A percentile compares a stretch with the other conserved stretches of the same genome.
Evolutionary conservation across 2,113 vertebrate species (phyloP).

Genomic region (Gymnocephalus cernua): DNA sequence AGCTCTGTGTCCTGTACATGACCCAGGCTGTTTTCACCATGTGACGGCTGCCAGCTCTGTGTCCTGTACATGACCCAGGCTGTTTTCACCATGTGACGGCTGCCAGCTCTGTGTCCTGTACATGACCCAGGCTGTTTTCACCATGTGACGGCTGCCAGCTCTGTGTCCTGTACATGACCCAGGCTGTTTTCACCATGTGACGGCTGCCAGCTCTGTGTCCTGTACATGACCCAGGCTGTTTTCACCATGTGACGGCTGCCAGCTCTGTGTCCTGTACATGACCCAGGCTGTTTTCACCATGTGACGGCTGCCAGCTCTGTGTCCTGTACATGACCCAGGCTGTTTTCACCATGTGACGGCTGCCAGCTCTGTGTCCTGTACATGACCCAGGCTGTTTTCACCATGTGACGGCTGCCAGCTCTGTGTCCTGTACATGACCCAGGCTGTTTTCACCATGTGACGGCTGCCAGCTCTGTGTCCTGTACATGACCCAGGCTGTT

Average conservation of each 20-base stretch:
- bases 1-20: neutral
- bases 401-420: neutral
- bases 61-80: neutral
- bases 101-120: neutral
- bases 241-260: neutral
- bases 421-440: neutral
- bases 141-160: neutral
- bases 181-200: too few relatives aligned
- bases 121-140: neutral
- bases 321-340: neutral
- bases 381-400: neutral
- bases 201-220: neutral
- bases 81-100: too few relatives aligned
- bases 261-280: neutral
- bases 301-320: neutral
- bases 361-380: neutral
- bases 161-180: neutral
- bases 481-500: neutral
- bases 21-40: too few relatives aligned
- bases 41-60: neutral
- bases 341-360: too few relatives aligned
- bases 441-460: too few relatives aligned
- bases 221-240: neutral
- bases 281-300: too few relatives aligned
- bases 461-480: neutral